Conservation (phyloP, 2,113 vertebrate genomes). For the Nothocercus nigrocapillus region DNA sequence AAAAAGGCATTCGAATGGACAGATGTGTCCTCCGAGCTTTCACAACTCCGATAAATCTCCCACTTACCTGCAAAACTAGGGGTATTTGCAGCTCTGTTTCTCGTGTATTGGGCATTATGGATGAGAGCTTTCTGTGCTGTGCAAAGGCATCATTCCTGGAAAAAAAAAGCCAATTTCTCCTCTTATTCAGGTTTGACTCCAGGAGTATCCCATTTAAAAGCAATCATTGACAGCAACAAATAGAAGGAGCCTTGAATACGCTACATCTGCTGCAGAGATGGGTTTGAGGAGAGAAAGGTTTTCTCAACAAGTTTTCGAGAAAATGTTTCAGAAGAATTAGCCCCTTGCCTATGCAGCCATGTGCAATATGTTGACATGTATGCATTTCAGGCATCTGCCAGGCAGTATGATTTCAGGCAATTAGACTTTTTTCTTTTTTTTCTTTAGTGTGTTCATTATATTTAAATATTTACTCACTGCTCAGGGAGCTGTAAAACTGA, state of each 20-base stretch:
- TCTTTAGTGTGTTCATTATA: not conserved
- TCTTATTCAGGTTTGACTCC: not conserved
- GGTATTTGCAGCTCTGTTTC: not conserved
- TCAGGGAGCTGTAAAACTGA: not conserved
- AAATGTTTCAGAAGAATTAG: not conserved
- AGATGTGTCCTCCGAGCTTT: not conserved
- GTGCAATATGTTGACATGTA: fast-evolving
- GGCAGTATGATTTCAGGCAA: not conserved
- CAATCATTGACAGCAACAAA: not conserved
- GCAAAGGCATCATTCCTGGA: not conserved
- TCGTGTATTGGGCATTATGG: fast-evolving
- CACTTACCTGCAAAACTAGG: not conserved
- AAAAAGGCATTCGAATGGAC: not conserved
- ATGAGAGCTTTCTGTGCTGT: not conserved
- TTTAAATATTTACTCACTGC: not conserved
- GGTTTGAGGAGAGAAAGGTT: not conserved
- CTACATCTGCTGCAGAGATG: not conserved
- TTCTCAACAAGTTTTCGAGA: not conserved
- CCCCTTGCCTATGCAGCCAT: not conserved
- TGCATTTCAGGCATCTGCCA: not conserved
- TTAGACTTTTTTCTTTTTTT: not conserved
- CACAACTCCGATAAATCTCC: not conserved
- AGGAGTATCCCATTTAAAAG: not conserved
- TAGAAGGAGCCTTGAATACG: not conserved
- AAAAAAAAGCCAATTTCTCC: not conserved